Conservation (phyloP, 2,888 invertebrate genomes). For the Pachymerium ferrugineum region DNA sequence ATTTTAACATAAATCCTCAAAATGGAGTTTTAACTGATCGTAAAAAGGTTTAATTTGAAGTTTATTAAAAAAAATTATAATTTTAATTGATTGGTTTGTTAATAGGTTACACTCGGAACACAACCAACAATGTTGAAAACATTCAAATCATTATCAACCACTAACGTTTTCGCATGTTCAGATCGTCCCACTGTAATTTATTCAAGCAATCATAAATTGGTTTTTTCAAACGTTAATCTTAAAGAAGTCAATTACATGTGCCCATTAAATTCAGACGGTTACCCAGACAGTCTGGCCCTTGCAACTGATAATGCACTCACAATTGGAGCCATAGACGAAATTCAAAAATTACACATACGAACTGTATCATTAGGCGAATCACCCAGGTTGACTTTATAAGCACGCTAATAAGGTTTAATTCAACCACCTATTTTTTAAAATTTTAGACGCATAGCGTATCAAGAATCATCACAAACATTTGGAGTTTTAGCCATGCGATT, state of each 20-base stretch:
- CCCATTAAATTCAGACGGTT: constrained; percentile 88
- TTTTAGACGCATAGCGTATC: constrained; percentile 79
- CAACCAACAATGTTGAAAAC: constrained; percentile 90
- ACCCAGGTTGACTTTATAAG: constrained; percentile 53
- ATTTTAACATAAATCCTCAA: constrained; percentile 75
- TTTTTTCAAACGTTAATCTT: constrained; percentile 95
- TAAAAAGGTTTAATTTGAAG: constrained; percentile 59
- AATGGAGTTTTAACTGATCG: constrained; percentile 73
- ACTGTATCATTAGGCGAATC: constrained; percentile 93
- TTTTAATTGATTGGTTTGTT: too few relatives aligned
- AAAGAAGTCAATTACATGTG: constrained; percentile 98
- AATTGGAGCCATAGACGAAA: constrained; percentile 96
- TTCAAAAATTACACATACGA: constrained; percentile 93
- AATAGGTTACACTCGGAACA: constrained; percentile 82
- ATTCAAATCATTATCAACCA: constrained; percentile 74
- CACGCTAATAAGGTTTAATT: not conserved
- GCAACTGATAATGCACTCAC: constrained; percentile 84
- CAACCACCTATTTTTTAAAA: not conserved
- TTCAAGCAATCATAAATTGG: constrained; percentile 96
- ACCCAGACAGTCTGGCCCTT: constrained; percentile 83
- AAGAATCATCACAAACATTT: constrained; percentile 77
- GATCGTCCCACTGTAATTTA: constrained; percentile 98
- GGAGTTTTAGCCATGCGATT: constrained; percentile 86
- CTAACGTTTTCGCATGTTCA: constrained; percentile 97
- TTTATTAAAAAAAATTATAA: too few relatives aligned